A percentile compares a stretch with the other conserved stretches of the same genome.
Evolutionary conservation across 2,888 invertebrate species (phyloP).

Genomic region (Nowickia ferox): DNA sequence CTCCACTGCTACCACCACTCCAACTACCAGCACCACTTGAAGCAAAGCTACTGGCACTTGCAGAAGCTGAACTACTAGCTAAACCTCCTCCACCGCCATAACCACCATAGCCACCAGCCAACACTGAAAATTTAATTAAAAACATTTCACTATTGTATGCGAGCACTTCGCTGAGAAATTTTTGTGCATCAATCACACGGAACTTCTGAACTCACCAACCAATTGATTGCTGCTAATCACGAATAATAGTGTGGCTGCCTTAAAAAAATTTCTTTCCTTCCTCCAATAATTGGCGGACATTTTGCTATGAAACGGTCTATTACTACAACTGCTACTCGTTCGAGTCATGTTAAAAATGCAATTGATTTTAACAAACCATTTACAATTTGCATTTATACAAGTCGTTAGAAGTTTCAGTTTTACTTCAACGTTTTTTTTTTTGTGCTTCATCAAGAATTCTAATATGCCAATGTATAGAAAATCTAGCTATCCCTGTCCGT

Average conservation of each 20-base stretch:
- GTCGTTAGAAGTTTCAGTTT: conserved; percentile 35
- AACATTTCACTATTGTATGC: conserved; percentile 41
- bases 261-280: conserved; percentile 43
- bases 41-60: conserved; percentile 74
- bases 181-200: conserved; percentile 27
- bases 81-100: conserved; percentile 69
- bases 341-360: conserved; percentile 65
- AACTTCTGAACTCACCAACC: conserved; percentile 41
- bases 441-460: conserved; percentile 52
- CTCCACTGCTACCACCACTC: conserved; percentile 57
- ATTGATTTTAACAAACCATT: conserved; percentile 56
- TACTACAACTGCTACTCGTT: conserved; percentile 57
- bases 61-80: conserved; percentile 73
- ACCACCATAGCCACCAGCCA: conserved; percentile 72
- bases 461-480: conserved; percentile 30
- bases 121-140: conserved; percentile 69
- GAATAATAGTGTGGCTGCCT: conserved; percentile 56
- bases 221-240: conserved; percentile 62
- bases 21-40: conserved; percentile 70
- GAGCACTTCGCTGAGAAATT: conserved; percentile 7
- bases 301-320: conserved; percentile 21
- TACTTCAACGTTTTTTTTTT: conserved; percentile 33
- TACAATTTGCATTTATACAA: conserved; percentile 68
- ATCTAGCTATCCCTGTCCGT: conserved; percentile 35
- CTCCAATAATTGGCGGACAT: conserved; percentile 21